Conservation (phyloP, 1,140 invertebrate genomes). For the Zaprionus inermis region DNA sequence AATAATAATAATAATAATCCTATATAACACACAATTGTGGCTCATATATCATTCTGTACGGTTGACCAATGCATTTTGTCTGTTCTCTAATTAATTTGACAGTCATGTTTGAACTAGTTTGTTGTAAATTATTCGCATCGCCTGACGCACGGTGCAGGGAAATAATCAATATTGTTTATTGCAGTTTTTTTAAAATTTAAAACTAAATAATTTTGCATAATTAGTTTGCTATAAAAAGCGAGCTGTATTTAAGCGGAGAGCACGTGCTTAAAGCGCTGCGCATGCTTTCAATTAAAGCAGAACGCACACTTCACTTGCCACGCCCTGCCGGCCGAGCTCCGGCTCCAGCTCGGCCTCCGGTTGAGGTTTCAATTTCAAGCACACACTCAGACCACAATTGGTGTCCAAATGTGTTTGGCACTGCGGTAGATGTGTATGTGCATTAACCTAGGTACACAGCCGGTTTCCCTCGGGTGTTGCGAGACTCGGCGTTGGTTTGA, state of each 20-base stretch:
- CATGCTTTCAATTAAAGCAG: too few species aligned
- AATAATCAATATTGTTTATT: neutral
- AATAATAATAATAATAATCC: constrained; percentile 26
- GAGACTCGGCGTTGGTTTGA: neutral
- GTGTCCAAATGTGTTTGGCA: constrained; percentile 8
- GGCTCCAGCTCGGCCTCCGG: neutral
- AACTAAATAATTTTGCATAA: neutral
- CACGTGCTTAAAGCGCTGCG: neutral
- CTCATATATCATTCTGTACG: neutral
- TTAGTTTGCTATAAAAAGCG: neutral
- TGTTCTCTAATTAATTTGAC: constrained; percentile 35
- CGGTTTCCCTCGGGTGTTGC: neutral
- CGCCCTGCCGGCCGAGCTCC: too few species aligned
- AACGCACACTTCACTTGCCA: too few species aligned
- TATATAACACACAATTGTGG: constrained; percentile 2
- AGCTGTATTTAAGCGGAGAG: neutral
- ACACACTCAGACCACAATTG: constrained; percentile 14
- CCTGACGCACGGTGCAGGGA: neutral
- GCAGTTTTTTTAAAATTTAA: neutral
- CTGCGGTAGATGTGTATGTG: neutral
- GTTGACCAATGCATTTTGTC: constrained; percentile 16
- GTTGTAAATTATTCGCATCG: neutral
- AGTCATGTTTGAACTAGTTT: neutral
- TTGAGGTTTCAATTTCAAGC: constrained; percentile 4
- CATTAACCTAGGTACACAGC: neutral